A percentile compares a stretch with the other conserved stretches of the same genome.
These are phyloP conservation scores for Palythoa grandiflora DNA, from an alignment of 92 coral and sea anemone genomes.

Conservation along the genomic window DNA sequence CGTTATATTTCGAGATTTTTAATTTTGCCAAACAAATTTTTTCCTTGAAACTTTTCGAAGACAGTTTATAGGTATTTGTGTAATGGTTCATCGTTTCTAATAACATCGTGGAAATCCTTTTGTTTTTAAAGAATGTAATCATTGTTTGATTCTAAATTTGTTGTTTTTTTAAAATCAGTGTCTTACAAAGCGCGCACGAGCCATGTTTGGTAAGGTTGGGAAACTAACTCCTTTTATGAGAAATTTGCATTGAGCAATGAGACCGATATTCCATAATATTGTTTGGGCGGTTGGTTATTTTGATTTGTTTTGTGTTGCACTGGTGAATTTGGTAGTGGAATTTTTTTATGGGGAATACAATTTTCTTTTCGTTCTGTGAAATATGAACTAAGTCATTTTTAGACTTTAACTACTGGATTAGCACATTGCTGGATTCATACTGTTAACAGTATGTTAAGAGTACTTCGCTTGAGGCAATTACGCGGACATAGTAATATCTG, in stretches of 20 bases:
- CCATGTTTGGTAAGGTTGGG: neutral
- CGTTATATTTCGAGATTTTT: too few species aligned
- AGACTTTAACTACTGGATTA: too few species aligned
- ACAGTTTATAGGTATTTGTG: neutral
- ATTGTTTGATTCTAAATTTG: neutral
- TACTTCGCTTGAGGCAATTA: too few species aligned
- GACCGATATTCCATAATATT: neutral
- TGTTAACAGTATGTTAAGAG: too few species aligned
- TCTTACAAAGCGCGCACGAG: neutral
- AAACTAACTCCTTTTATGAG: neutral
- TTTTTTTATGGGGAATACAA: too few species aligned
- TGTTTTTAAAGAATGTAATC: neutral
- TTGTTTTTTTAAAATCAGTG: neutral
- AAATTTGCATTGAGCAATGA: neutral
- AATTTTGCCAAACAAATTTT: too few species aligned
- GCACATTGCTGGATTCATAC: too few species aligned
- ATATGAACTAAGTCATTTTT: neutral
- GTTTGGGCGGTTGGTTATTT: neutral
- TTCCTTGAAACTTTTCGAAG: too few species aligned
- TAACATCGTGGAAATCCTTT: neutral
- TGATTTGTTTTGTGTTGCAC: conserved; percentile 4
- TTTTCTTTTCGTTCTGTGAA: too few species aligned
- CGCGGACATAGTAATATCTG: too few species aligned
- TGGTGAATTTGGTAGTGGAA: neutral
- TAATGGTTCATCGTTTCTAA: neutral